Base-by-base conservation (phyloP, 2,113 vertebrate genomes). In the Marcusenius ussheri region DNA sequence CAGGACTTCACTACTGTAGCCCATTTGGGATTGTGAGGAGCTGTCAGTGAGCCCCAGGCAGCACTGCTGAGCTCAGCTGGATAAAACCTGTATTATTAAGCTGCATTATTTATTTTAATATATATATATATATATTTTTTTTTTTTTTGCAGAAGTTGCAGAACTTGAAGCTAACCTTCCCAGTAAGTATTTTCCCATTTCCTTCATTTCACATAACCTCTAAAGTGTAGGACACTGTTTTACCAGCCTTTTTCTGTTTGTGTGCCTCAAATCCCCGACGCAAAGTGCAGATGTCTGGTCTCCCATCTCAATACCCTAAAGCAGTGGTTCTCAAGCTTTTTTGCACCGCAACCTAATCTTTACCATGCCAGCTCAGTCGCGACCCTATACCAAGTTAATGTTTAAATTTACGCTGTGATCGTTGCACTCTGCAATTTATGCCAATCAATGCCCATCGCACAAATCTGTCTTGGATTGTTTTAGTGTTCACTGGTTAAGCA, bases 151-250 rank as follows among this genome's bases (percentile, higher is more conserved):
- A 99, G 98, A 99, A 94, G 98, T 99, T 94, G 97, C 98, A 91
- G 98, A 99, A 93, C 98, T 99, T 93, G 98, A 99, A 96, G 96
- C 96, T 93, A 97, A 98, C 94, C 97, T 99, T 93, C 98, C 98
- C 91, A 97, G 98, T 99, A 97, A 99, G 98, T 99, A 96, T 49
- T 66, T 47, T 56, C 0, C 45, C 45, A 5, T 19, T 5, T 49
- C 77, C 31, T 77, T 88, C 24, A 80, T 1, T 3, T 39, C n/a
- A 3, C 3, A 49, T 49, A 49, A 70, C 19, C 13, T 13, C n/a
- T 2, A 83, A 27, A 62, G 35, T 13, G 46, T 39, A 39, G 42
- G 8, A 53, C 24, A 17, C 24, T 11, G 66, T 35, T 46, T 62
- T 3, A 77, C 42, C 7, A 1, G 10, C 27, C 27, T 15, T 35